These are phyloP conservation scores for Trypoxylon attenuatum DNA, from an alignment of 2,888 invertebrate genomes.

Conservation along the genomic window DNA sequence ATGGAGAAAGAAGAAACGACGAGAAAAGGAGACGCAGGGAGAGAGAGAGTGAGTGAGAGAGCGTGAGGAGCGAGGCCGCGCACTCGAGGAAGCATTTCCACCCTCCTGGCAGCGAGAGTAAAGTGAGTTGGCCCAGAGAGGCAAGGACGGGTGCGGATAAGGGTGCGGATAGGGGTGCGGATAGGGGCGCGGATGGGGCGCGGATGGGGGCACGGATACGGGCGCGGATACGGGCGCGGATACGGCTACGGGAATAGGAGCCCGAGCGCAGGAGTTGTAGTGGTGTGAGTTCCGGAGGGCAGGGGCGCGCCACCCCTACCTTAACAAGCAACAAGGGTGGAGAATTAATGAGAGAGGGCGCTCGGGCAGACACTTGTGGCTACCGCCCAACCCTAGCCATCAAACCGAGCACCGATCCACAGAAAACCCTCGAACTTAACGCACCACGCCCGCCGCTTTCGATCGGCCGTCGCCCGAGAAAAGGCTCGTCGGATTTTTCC, in stretches of 20 bases:
- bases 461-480: conserved; percentile 33
- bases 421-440: conserved; percentile 58
- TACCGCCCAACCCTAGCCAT: conserved; percentile 70
- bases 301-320: conserved; percentile 63
- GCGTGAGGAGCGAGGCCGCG: conserved; percentile 23
- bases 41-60: conserved; percentile 22
- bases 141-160: conserved; percentile 45
- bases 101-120: conserved; percentile 52
- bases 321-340: conserved; percentile 74
- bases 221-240: conserved; percentile 45
- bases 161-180: too few relatives aligned
- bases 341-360: conserved; percentile 75
- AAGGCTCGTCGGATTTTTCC: conserved; percentile 16
- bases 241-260: conserved; percentile 24
- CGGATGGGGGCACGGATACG: too few relatives aligned
- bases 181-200: too few relatives aligned
- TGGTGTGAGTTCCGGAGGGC: conserved; percentile 48
- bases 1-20: too few relatives aligned
- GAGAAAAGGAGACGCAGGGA: too few relatives aligned
- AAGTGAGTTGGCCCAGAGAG: conserved; percentile 58
- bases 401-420: conserved; percentile 63
- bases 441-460: conserved; percentile 45
- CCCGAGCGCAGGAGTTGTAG: conserved; percentile 16
- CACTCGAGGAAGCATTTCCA: conserved; percentile 67
- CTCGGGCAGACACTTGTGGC: conserved; percentile 74